Evolutionary conservation across 2,888 invertebrate species (phyloP), one percentile per base, ranked within the genome.

Genomic region (Xanthostigma xanthostigma): DNA sequence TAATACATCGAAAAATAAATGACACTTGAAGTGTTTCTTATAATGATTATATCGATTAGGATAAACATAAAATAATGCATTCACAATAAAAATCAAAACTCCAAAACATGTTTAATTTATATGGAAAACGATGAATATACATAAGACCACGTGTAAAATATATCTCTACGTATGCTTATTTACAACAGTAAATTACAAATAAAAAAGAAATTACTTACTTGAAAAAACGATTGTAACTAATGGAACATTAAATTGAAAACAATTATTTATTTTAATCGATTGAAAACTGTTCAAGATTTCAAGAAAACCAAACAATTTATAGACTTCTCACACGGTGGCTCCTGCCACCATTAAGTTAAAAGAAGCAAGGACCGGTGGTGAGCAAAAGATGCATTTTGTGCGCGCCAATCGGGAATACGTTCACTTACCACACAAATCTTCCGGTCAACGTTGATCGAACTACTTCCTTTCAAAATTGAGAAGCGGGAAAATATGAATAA

Each of bases 331-430:
- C 17, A 27, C 48, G 42, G 48, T 43, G 48, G 48, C 48, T 35
- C 36, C 48, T 43, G 43, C 48, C 48, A 48, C 48, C 48, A 43
- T 42, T 48, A 43, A 48, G 36, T 42, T 48, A 35, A 40, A 40
- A 38, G 42, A 42, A 48, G 36, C 37, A 43, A 48, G 48, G 48
- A 33, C 41, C 46, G 13, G 27, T 39, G 34, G 46, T 39, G n/a
- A 27, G 38, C 38, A 37, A 45, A 45, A 41, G 43, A 36, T 37
- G 37, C 36, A 48, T 48, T 48, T 48, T 43, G 35, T 48, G 48
- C 48, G 48, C 48, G 48, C 43, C 48, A 48, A 48, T 42, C 43
- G 40, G 27, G 48, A 41, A 10, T 46, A 35, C 27, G 27, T 45
- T 45, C 33, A 38, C 39, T 27, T 11, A 14, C 1, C 14, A 33